phyloP scores from a whole-genome alignment of 2,888 invertebrate genomes.

The Agriotes lineatus region DNA sequence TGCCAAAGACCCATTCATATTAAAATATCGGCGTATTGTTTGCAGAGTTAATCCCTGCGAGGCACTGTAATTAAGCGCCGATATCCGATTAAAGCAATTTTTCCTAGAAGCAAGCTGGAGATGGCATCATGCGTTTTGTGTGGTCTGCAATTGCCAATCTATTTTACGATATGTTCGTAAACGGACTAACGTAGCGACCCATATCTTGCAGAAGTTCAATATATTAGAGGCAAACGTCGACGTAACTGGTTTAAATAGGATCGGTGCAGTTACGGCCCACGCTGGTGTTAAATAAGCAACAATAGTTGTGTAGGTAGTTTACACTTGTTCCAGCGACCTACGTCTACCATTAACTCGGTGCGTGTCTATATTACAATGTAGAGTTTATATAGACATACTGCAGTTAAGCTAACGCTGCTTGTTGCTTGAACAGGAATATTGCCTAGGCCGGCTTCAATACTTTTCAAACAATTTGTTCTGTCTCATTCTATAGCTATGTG shows the following conservation, averaged over 20 bases:
- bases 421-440: too few relatives aligned
- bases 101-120: neutral
- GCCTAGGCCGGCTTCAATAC: too few relatives aligned
- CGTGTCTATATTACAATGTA: conserved; percentile 5
- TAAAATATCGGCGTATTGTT: neutral
- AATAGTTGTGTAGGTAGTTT: conserved; percentile 7
- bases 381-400: neutral
- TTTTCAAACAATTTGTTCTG: too few relatives aligned
- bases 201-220: neutral
- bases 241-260: conserved; percentile 1
- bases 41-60: neutral
- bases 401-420: neutral
- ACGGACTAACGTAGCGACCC: too few relatives aligned
- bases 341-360: conserved; percentile 2
- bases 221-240: too few relatives aligned
- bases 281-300: neutral
- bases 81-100: neutral
- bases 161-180: too few relatives aligned
- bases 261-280: neutral
- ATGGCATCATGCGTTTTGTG: neutral
- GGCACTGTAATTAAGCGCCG: neutral
- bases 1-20: neutral
- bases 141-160: too few relatives aligned
- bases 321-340: conserved; percentile 10
- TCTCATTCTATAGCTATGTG: too few relatives aligned